phyloP scores from a whole-genome alignment of 2,888 invertebrate genomes.

The Cataglyphis albicans region DNA sequence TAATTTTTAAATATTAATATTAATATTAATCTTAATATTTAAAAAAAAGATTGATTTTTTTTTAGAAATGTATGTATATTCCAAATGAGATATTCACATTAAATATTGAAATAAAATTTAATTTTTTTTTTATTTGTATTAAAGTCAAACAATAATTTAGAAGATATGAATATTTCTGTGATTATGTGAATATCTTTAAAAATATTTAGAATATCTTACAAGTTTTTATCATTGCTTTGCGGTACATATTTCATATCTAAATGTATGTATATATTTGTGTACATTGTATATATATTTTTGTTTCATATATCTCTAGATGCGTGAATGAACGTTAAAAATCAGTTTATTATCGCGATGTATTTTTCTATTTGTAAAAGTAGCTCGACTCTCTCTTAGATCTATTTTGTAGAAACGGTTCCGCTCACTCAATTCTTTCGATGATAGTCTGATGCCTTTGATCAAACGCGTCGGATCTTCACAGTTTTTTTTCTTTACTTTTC shows the following conservation, averaged over 20 bases:
- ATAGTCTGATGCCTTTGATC: constrained; percentile 23
- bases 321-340: neutral
- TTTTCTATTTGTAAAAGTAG: constrained; percentile 8
- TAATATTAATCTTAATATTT: too few species aligned
- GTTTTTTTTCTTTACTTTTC: constrained; percentile 6
- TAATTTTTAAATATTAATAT: too few species aligned
- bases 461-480: neutral
- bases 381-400: neutral
- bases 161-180: neutral
- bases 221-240: neutral
- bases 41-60: neutral
- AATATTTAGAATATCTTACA: neutral
- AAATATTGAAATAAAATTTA: neutral
- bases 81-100: neutral
- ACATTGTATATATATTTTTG: neutral
- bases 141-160: neutral
- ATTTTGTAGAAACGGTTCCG: constrained; percentile 10
- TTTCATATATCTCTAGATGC: neutral
- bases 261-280: neutral
- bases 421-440: constrained; percentile 7
- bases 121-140: neutral
- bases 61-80: neutral
- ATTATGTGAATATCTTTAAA: neutral
- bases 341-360: neutral
- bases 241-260: neutral